Conservation (phyloP, 2,113 vertebrate genomes). For the Chionomys nivalis region DNA sequence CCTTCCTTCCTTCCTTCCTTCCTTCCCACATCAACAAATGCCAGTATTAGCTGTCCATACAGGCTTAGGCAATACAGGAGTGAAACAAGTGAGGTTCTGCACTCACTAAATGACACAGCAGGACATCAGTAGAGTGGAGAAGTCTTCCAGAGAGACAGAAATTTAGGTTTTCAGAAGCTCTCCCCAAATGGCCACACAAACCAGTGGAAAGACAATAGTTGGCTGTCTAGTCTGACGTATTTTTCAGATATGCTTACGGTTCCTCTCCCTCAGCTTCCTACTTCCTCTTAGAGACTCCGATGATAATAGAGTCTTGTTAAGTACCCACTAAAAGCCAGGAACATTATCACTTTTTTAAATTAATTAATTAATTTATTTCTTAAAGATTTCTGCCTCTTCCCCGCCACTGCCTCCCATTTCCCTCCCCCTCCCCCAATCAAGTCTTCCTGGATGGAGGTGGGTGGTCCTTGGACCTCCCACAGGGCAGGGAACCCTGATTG, state of each 20-base stretch:
- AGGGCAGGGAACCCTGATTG: no score
- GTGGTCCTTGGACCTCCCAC: no score
- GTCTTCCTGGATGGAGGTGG: no score
- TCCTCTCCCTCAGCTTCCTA: neutral
- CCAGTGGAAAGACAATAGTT: neutral
- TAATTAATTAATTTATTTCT: no score
- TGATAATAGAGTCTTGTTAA: conserved; percentile 41
- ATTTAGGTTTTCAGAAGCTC: neutral
- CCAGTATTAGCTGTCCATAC: neutral
- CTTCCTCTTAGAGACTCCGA: conserved; percentile 4
- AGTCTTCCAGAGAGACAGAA: conserved; percentile 8
- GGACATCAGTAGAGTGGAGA: neutral
- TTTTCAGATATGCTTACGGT: conserved; percentile 32
- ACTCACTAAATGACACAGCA: conserved; percentile 18
- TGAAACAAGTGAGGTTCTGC: conserved; percentile 32
- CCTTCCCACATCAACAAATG: neutral
- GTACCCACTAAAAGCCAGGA: neutral
- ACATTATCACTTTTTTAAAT: no score
- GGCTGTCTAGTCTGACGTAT: conserved; percentile 18
- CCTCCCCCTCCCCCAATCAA: no score
- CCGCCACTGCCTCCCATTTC: no score
- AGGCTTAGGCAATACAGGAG: neutral
- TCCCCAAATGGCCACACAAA: neutral
- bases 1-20: conserved; percentile 17
- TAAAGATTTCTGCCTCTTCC: no score